Base-by-base conservation (phyloP, 2,888 invertebrate species). In the Seira sanloemensis region DNA sequence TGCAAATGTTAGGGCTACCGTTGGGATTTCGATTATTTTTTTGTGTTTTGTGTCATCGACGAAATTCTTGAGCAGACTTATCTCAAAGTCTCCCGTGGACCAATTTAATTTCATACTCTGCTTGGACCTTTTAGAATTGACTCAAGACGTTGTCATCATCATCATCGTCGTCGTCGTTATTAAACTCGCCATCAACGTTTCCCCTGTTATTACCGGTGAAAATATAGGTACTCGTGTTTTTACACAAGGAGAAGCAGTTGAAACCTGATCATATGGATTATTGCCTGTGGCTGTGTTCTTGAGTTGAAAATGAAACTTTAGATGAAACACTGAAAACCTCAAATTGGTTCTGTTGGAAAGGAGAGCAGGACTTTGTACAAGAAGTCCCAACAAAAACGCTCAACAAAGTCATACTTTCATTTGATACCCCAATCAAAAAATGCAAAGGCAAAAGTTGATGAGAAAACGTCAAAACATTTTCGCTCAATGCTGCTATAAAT, bases 21-120 rank as follows among this genome's bases (percentile, higher is more conserved):
- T 78, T 74, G 78, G 73, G 78, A 78, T 84, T 84, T 78, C 84
- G 65, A 84, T 84, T 84, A 84, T 84, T 78, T 84, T 84, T 84
- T 78, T 78, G 78, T 84, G 84, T 74, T 78, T 84, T 74, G 78
- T 84, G 84, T 78, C 84, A 84, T 84, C 84, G 78, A 84, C 46
- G 71, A 84, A 78, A 84, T 84, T 84, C 78, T 74, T 78, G 25
- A 78, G 74, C 78, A 84, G 78, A 84, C 78, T 84, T 84, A 78
- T 84, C 77, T 76, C 75, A 78, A 62, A 78, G 84, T 78, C 78
- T 68, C 84, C 84, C 78, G 78, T 84, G 78, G 84, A 78, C 78
- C 78, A 78, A 78, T 74, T 78, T 84, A 84, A 84, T 84, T 84
- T 78, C 65, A 73, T 18, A 50, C 73, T 78, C 74, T 71, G 37